Base-by-base conservation (phyloP, 2,797 vertebrate species). In the Anas flavirostris region DNA sequence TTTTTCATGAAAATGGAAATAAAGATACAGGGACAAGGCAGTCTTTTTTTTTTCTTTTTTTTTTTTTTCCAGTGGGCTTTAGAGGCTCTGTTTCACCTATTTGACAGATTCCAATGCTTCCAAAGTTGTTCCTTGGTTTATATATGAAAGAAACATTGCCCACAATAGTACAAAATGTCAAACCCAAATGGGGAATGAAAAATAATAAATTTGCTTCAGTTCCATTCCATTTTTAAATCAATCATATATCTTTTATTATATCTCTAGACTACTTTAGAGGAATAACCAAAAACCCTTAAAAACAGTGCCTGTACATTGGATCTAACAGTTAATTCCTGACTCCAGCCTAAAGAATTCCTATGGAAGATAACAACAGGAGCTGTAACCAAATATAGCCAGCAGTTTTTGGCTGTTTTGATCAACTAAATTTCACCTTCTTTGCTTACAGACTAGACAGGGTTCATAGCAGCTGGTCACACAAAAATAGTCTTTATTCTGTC, bases 1-100 rank as follows among this genome's bases (percentile, higher is more conserved):
- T 82, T 94, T 91, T 92, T 86, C 76, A 80, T 75, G 35, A 46
- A 89, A 94, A 63, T 11, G n/a, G 11, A 12, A 64, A 80, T 31
- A 78, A 76, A 75, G n/a, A 74, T 73, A 17, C 15, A 92, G 80
- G 39, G 31, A 86, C 31, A 86, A 67, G 33, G 10, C 29, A 79
- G 21, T 31, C 16, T 5, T 90, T 86, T 68, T 43, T 91, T 86
- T 43, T 91, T 86, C 66, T n/a, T n/a, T n/a, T 7, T 89, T 86
- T 68, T 44, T 91, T 86, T 68, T 46, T 44, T 8, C 23, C 43
- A 81, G 5, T 2, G 11, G 35, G 7, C 18, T 86, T 92, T 78
- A 90, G 37, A 83, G 18, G 21, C 22, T 93, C 18, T 77, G 13
- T 75, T 83, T 82, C 18, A 23, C 68, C 28, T 67, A 3, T 50